Percentiles rank a stretch among this genome's conserved stretches.
Evolutionary conservation across 2,888 invertebrate genomes (phyloP).

Genomic region (Nesidiocoris tenuis): DNA sequence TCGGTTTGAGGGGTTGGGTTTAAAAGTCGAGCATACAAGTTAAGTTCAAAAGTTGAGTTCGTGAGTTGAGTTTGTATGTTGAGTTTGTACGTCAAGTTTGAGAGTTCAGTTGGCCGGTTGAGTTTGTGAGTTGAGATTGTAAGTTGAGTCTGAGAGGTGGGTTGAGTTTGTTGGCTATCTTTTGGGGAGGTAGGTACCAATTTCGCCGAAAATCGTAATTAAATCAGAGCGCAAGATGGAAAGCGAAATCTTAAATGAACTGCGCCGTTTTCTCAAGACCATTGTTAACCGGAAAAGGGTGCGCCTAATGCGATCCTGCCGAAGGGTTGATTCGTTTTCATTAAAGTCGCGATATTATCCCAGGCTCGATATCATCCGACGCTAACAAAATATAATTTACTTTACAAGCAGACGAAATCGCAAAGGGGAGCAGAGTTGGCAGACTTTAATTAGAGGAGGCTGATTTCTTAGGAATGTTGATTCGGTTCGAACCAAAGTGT

Average conservation of each 20-base stretch:
- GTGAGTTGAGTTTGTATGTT: too few species aligned
- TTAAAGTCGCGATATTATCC: conserved; percentile 3
- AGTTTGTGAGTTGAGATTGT: too few species aligned
- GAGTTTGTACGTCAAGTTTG: too few species aligned
- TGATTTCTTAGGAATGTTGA: conserved; percentile 7
- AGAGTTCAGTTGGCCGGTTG: too few species aligned
- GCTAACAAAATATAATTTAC: conserved; percentile 14
- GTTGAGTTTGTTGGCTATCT: too few species aligned
- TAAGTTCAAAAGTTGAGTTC: too few species aligned
- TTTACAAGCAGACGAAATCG: background rate
- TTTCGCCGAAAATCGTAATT: too few species aligned
- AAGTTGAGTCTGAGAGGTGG: too few species aligned
- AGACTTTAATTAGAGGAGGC: background rate
- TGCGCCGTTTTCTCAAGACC: background rate
- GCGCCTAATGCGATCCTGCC: background rate
- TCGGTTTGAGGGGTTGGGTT: too few species aligned
- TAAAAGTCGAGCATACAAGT: too few species aligned
- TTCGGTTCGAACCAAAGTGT: background rate
- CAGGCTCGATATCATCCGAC: background rate
- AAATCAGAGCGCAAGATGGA: background rate
- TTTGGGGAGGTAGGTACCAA: too few species aligned
- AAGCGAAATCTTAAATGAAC: background rate
- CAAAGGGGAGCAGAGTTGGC: background rate
- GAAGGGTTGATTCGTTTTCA: background rate
- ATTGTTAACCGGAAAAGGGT: background rate